Conservation (phyloP, 2,113 vertebrate genomes). For the Oceanodroma tethys region DNA sequence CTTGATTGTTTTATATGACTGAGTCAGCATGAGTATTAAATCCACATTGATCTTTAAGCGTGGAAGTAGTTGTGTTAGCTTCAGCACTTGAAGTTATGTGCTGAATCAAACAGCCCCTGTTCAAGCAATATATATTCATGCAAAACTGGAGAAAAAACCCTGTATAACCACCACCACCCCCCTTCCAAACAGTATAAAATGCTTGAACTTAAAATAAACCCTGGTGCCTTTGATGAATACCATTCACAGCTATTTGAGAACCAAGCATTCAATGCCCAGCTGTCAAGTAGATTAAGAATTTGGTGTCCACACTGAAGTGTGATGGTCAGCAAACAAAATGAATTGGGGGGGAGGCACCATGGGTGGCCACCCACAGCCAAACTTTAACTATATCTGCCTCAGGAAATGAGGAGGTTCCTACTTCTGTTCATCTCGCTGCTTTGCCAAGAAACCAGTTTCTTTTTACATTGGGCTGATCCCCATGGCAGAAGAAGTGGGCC, state of each 20-base stretch:
- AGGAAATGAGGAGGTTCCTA: background rate
- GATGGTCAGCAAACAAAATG: background rate
- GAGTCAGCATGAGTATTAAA: background rate
- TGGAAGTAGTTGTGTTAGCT: background rate
- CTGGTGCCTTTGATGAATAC: background rate
- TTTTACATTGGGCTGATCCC: background rate
- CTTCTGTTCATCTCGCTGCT: background rate
- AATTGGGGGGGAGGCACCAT: background rate
- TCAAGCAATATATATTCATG: background rate
- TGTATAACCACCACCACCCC: background rate
- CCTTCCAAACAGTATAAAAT: background rate
- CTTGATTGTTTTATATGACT: background rate
- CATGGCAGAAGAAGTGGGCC: background rate
- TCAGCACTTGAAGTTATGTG: background rate
- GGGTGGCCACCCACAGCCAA: accelerated
- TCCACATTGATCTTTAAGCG: background rate
- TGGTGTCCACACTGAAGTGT: background rate
- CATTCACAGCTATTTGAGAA: background rate
- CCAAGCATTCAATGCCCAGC: background rate
- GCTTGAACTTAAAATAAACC: background rate
- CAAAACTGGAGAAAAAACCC: background rate
- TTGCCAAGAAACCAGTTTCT: background rate
- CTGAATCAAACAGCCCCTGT: background rate
- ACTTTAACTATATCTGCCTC: background rate
- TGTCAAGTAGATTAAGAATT: background rate